phyloP scores from a whole-genome alignment of 2,797 vertebrate genomes.

The Microhierax caerulescens region DNA sequence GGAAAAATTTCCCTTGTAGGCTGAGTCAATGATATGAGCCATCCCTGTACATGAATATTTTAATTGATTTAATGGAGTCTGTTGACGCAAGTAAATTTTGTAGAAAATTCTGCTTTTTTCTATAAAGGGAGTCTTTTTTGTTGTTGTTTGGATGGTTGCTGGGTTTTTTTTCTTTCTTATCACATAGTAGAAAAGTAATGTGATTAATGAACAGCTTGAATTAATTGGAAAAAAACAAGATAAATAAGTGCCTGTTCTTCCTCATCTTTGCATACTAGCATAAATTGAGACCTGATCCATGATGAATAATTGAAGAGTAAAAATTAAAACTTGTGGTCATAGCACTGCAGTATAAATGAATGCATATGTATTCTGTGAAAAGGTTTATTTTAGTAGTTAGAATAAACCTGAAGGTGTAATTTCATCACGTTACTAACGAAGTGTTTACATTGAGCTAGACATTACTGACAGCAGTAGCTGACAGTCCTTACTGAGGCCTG shows the following conservation, averaged over 20 bases:
- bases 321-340: constrained; percentile 4
- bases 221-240: constrained; percentile 10
- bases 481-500: not conserved
- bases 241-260: constrained; percentile 1
- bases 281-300: not conserved
- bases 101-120: not conserved
- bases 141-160: not conserved
- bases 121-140: not conserved
- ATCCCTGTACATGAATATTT: not conserved
- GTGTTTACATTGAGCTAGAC: constrained; percentile 25
- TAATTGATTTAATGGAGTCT: not conserved
- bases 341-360: not conserved
- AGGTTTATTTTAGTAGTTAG: not conserved
- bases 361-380: not conserved
- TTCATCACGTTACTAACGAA: not conserved
- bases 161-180: not conserved
- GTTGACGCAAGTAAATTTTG: not conserved
- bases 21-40: not conserved
- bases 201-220: constrained; percentile 26
- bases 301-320: constrained; percentile 24
- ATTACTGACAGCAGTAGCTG: not conserved
- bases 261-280: not conserved
- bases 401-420: not conserved
- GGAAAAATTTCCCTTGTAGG: not conserved
- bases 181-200: not conserved